A percentile compares a stretch with the other conserved stretches of the same genome.
Conservation (phyloP, 2,888 invertebrate genomes). For the Carcina quercana region DNA sequence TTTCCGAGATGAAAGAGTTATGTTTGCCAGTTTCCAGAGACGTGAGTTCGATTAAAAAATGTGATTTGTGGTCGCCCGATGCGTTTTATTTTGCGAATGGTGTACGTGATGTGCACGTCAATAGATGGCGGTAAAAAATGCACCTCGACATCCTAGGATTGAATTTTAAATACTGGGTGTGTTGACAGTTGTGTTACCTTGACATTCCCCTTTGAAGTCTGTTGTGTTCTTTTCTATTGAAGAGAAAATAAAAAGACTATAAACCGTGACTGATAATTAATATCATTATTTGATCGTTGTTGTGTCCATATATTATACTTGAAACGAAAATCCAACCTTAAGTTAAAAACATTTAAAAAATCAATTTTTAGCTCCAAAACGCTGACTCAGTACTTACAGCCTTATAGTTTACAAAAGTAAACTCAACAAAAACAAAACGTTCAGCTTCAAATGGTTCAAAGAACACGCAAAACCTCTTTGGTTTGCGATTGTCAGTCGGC, state of each 20-base stretch:
- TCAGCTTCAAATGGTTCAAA: constrained; percentile 45
- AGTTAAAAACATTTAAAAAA: too few species aligned
- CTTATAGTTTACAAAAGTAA: not conserved
- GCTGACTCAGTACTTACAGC: too few species aligned
- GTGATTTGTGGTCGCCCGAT: constrained; percentile 69
- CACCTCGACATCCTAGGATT: constrained; percentile 24
- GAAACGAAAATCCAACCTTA: too few species aligned
- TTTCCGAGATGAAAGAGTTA: constrained; percentile 3
- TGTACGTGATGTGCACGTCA: constrained; percentile 61
- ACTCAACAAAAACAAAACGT: constrained; percentile 39
- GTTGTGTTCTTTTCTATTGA: too few species aligned
- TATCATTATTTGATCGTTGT: too few species aligned
- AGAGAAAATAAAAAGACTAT: too few species aligned
- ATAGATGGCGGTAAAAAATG: constrained; percentile 40
- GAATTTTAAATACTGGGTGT: constrained; percentile 25
- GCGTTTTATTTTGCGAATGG: constrained; percentile 65
- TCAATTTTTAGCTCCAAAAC: too few species aligned
- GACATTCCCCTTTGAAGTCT: too few species aligned
- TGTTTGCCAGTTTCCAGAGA: constrained; percentile 24
- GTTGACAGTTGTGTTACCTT: constrained; percentile 25
- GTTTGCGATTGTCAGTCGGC: constrained; percentile 52
- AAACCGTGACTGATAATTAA: too few species aligned
- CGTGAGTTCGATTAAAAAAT: constrained; percentile 72
- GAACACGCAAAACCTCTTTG: constrained; percentile 30
- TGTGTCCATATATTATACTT: too few species aligned